Conservation (phyloP, 2,113 vertebrate species). For the Meles meles region DNA sequence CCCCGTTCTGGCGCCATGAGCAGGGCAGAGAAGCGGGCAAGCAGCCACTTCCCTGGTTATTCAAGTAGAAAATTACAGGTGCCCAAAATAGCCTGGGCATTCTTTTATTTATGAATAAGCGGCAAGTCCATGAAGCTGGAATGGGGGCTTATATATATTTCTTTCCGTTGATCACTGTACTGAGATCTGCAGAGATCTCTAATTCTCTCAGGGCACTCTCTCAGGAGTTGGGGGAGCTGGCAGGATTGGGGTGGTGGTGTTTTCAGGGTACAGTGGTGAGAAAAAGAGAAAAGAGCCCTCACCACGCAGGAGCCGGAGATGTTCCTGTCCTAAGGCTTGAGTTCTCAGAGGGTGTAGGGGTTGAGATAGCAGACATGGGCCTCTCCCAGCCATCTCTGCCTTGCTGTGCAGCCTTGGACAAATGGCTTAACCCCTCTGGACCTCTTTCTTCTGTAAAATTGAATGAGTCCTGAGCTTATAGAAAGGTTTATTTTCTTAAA, state of each 20-base stretch:
- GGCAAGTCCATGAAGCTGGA: slow-evolving; percentile 51
- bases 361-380: background rate
- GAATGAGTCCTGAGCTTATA: background rate
- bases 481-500: background rate
- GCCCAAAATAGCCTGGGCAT: slow-evolving; percentile 72
- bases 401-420: background rate
- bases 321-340: background rate
- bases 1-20: background rate
- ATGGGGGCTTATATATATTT: background rate
- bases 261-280: background rate
- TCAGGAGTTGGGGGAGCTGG: background rate
- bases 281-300: background rate
- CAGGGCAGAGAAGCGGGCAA: slow-evolving; percentile 58
- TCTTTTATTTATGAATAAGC: slow-evolving; percentile 81
- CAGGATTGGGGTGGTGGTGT: background rate
- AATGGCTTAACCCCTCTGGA: background rate
- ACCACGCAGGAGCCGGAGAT: background rate
- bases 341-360: background rate
- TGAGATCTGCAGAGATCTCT: background rate
- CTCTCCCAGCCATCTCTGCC: background rate
- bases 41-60: slow-evolving; percentile 73
- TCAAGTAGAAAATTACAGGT: slow-evolving; percentile 81
- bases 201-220: background rate
- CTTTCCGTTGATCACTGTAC: slow-evolving; percentile 2
- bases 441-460: background rate